A percentile compares a stretch with the other conserved stretches of the same genome.
Conservation (phyloP, 2,113 vertebrate species). For the Hyla sarda region DNA sequence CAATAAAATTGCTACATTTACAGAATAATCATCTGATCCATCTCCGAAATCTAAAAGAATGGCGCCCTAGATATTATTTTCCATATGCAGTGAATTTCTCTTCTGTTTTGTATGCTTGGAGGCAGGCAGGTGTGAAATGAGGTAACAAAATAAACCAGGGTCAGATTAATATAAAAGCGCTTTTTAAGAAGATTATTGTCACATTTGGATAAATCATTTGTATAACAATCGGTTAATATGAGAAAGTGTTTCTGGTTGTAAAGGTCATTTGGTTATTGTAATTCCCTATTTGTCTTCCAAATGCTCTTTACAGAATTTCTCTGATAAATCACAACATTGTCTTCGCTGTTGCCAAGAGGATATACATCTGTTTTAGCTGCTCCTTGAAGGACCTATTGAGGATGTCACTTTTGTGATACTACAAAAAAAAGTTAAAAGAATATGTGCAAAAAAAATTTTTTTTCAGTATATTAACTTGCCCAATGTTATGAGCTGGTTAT, state of each 20-base stretch:
- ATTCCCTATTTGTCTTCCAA: conserved; percentile 32
- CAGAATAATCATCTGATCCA: conserved; percentile 54
- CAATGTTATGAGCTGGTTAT: neutral
- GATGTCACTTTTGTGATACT: conserved; percentile 18
- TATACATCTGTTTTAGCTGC: conserved; percentile 23
- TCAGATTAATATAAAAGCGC: conserved; percentile 47
- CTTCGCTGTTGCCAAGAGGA: conserved; percentile 15
- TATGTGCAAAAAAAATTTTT: neutral
- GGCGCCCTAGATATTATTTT: conserved; percentile 33
- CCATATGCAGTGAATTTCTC: conserved; percentile 15
- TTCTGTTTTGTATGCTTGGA: conserved; percentile 46
- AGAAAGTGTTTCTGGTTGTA: conserved; percentile 34
- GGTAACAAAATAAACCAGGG: conserved; percentile 56
- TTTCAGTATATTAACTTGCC: neutral
- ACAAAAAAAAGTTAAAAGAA: conserved; percentile 17
- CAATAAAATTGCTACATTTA: conserved; percentile 56
- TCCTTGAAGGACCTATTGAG: conserved; percentile 14
- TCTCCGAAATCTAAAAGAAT: conserved; percentile 51
- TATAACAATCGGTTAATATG: conserved; percentile 53
- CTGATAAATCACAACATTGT: conserved; percentile 39
- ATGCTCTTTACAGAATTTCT: conserved; percentile 21
- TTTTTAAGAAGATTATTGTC: conserved; percentile 49
- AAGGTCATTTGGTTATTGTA: conserved; percentile 52
- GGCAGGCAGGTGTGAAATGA: conserved; percentile 58
- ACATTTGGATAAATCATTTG: conserved; percentile 56